These are phyloP conservation scores for Yponomeuta plumbellus DNA, from an alignment of 2,888 invertebrate genomes.

Conservation along the genomic window DNA sequence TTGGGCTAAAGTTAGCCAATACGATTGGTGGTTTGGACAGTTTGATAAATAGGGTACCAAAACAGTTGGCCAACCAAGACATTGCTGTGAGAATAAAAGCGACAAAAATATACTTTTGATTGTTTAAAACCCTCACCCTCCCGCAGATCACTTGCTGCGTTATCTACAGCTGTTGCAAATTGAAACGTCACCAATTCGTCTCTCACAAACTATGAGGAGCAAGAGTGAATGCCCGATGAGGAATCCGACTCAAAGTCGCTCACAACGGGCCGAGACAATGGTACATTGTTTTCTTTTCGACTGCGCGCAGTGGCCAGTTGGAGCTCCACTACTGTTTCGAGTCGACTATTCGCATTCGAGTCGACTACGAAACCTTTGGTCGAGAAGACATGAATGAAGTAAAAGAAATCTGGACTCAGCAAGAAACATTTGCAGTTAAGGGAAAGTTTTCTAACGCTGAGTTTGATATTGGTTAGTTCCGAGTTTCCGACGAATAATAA, in stretches of 20 bases:
- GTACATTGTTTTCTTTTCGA: constrained; percentile 57
- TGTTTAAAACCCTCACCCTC: too few species aligned
- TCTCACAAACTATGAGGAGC: constrained; percentile 9
- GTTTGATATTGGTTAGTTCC: too few species aligned
- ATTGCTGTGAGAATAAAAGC: too few species aligned
- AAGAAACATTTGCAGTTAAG: too few species aligned
- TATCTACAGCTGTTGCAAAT: constrained; percentile 64
- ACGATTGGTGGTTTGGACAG: too few species aligned
- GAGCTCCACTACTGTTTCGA: constrained; percentile 16
- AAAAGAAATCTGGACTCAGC: not conserved
- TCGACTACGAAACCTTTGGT: not conserved
- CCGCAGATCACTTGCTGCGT: too few species aligned
- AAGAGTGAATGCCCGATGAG: constrained; percentile 30
- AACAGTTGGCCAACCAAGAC: too few species aligned
- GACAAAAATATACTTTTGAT: too few species aligned
- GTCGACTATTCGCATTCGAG: not conserved
- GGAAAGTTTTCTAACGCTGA: too few species aligned
- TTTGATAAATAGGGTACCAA: too few species aligned
- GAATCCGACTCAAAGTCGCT: constrained; percentile 22
- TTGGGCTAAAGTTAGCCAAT: too few species aligned
- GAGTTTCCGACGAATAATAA: not conserved
- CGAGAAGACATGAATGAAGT: not conserved
- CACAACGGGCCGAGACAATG: constrained; percentile 42
- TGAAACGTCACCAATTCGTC: constrained; percentile 8
- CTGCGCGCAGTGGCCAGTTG: constrained; percentile 29